Evolutionary conservation across 2,113 vertebrate species (phyloP).

Genomic region (Scatophagus argus): DNA sequence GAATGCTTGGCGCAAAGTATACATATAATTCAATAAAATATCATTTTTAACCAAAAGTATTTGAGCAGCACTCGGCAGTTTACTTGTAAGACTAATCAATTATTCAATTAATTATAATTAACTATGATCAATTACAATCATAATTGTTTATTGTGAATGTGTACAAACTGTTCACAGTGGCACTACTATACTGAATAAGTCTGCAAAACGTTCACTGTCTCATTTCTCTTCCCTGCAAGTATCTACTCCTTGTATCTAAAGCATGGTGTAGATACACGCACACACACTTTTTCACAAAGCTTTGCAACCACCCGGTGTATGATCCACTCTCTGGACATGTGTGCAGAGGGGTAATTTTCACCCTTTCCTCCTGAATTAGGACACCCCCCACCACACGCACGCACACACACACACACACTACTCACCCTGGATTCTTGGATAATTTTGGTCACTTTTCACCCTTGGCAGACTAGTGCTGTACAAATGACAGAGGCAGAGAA

Average conservation of each 20-base stretch:
- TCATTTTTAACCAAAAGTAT: neutral
- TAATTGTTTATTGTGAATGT: neutral
- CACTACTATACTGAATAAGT: neutral
- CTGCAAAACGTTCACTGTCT: neutral
- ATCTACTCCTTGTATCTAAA: neutral
- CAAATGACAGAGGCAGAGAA: constrained; percentile 90
- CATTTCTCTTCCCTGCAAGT: neutral
- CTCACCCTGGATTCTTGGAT: constrained; percentile 84
- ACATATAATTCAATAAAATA: constrained; percentile 18
- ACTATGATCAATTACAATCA: no score
- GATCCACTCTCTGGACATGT: constrained; percentile 83
- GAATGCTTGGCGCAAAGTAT: constrained; percentile 5
- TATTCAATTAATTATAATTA: no score
- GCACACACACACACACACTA: constrained; percentile 19
- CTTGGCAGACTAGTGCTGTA: constrained; percentile 86
- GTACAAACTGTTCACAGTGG: neutral
- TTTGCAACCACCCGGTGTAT: constrained; percentile 65
- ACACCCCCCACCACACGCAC: constrained; percentile 47
- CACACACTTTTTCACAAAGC: constrained; percentile 55
- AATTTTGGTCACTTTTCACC: constrained; percentile 89
- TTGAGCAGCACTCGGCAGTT: neutral
- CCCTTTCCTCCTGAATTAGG: constrained; percentile 83
- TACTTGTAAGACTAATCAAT: neutral
- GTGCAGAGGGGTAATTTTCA: constrained; percentile 87
- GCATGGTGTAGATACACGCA: constrained; percentile 3